Conservation (phyloP, 2,888 invertebrate genomes). For the Sturmia bella region DNA sequence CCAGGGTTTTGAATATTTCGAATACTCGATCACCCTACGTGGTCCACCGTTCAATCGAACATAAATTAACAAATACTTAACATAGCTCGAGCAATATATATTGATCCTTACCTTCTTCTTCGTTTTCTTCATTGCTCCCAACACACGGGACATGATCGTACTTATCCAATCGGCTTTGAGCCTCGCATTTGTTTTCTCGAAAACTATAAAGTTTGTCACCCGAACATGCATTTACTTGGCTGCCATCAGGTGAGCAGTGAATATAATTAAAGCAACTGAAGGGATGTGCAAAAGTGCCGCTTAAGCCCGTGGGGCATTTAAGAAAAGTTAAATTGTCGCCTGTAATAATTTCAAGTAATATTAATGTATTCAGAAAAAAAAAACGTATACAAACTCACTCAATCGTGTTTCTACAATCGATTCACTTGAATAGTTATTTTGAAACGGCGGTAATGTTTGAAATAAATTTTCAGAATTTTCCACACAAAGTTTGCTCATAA, state of each 20-base stretch:
- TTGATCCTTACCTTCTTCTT: conserved; percentile 8
- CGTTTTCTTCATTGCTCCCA: neutral
- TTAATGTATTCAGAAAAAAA: neutral
- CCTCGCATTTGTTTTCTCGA: neutral
- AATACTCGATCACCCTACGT: too few species aligned
- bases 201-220: conserved; percentile 13
- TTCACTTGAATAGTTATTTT: neutral
- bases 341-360: conserved; percentile 1
- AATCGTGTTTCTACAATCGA: conserved; percentile 4
- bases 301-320: conserved; percentile 6
- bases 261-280: conserved; percentile 40
- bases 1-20: too few species aligned
- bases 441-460: conserved; percentile 1
- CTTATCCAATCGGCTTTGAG: neutral
- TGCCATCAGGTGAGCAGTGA: conserved; percentile 4
- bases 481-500: conserved; percentile 34
- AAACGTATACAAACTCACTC: conserved; percentile 29
- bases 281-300: conserved; percentile 42
- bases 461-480: neutral
- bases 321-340: conserved; percentile 25
- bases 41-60: too few species aligned
- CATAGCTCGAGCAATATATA: neutral
- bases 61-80: too few species aligned
- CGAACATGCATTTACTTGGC: conserved; percentile 2
- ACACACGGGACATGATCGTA: conserved; percentile 24